Conservation (phyloP, 2,113 vertebrate species). For the Spermophilus dauricus region DNA sequence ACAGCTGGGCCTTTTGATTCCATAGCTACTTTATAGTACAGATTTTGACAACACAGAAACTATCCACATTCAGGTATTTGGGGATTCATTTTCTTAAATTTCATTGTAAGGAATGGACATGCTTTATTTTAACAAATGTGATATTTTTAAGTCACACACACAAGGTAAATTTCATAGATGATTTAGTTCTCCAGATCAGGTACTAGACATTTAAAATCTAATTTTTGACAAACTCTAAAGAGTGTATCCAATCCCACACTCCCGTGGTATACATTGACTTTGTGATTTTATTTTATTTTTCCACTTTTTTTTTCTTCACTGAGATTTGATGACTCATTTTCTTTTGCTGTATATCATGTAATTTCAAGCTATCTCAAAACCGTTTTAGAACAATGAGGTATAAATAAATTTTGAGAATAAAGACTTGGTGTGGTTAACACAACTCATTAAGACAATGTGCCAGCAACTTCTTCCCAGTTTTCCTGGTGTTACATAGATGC, state of each 20-base stretch:
- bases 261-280: not conserved
- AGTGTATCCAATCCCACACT: not conserved
- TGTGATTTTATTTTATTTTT: not conserved
- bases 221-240: conserved; percentile 2
- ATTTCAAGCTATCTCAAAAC: conserved; percentile 67
- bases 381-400: conserved; percentile 64
- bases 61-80: not conserved
- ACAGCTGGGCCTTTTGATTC: not conserved
- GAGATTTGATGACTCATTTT: conserved; percentile 64
- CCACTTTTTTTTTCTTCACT: not conserved
- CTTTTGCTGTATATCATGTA: conserved; percentile 36
- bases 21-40: not conserved
- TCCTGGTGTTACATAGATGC: conserved; percentile 29
- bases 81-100: conserved; percentile 26
- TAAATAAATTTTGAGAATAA: conserved; percentile 71
- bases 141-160: not conserved
- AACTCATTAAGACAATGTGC: conserved; percentile 27
- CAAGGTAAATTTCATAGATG: not conserved
- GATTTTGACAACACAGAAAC: not conserved
- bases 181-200: not conserved
- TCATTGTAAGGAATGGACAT: not conserved
- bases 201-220: not conserved
- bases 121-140: not conserved
- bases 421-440: conserved; percentile 52
- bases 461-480: conserved; percentile 43